Percentiles rank a stretch among this genome's conserved stretches.
phyloP scores from a whole-genome alignment of 64 coral and sea anemone genomes.

The Acropora tenuis region DNA sequence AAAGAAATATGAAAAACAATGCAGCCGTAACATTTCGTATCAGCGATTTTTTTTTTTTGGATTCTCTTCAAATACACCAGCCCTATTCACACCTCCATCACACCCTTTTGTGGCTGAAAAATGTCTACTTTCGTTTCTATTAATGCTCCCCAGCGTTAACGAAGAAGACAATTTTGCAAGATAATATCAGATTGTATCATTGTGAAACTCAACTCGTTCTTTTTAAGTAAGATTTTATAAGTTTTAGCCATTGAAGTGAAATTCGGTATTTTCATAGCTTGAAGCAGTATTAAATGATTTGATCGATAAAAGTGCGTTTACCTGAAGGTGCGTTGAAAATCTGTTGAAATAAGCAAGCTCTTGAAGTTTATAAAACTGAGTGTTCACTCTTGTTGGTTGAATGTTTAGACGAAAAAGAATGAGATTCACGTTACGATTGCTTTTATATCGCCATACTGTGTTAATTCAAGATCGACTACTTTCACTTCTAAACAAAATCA shows the following conservation, averaged over 20 bases:
- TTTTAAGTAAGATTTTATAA: too few relatives aligned
- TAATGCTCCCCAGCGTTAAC: too few relatives aligned
- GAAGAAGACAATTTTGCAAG: too few relatives aligned
- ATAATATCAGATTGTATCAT: too few relatives aligned
- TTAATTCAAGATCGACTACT: background rate
- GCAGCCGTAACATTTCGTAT: background rate
- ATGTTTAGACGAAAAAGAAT: background rate
- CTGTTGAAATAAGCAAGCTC: background rate
- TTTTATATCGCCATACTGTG: background rate
- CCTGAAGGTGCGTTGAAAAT: background rate
- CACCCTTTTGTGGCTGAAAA: background rate
- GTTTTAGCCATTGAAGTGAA: too few relatives aligned
- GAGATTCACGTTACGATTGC: background rate
- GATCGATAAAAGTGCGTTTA: background rate
- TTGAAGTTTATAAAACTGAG: background rate
- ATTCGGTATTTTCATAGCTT: too few relatives aligned
- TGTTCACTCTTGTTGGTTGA: background rate
- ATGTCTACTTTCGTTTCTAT: too few relatives aligned
- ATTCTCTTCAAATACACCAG: background rate
- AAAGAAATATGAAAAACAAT: background rate
- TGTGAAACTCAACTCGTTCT: too few relatives aligned
- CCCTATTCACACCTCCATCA: background rate
- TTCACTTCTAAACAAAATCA: background rate
- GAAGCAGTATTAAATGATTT: too few relatives aligned
- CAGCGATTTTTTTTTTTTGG: background rate